Conservation (phyloP, 2,888 invertebrate genomes). For the Agriopis leucophaearia region DNA sequence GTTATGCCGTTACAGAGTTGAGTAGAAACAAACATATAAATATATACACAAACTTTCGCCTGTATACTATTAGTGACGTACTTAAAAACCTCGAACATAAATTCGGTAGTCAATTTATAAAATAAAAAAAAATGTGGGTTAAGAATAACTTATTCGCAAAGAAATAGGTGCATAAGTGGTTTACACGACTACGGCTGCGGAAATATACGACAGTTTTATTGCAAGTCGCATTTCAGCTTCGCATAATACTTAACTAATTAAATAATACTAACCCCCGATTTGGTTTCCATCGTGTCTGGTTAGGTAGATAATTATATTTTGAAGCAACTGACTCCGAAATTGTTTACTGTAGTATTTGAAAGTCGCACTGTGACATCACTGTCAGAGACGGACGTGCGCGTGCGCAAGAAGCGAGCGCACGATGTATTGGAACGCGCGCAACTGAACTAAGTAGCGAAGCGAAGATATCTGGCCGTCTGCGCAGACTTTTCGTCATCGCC, state of each 20-base stretch:
- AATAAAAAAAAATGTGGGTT: not conserved
- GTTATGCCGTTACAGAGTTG: too few species aligned
- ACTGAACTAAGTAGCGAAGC: slow-evolving; percentile 52
- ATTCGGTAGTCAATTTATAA: not conserved
- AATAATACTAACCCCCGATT: slow-evolving; percentile 61
- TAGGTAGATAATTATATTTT: slow-evolving; percentile 35
- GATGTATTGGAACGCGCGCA: slow-evolving; percentile 59
- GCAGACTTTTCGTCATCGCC: slow-evolving; percentile 18
- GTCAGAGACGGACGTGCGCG: slow-evolving; percentile 43
- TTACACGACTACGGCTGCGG: slow-evolving; percentile 15
- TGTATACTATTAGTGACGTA: too few species aligned
- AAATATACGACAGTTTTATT: slow-evolving; percentile 44
- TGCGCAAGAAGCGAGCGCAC: slow-evolving; percentile 62
- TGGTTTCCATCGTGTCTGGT: slow-evolving; percentile 57
- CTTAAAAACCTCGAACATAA: too few species aligned
- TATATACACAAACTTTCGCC: too few species aligned
- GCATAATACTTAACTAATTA: slow-evolving; percentile 23
- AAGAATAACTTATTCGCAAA: slow-evolving; percentile 14
- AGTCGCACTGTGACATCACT: slow-evolving; percentile 55
- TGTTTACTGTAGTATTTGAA: slow-evolving; percentile 44
- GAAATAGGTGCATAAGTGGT: slow-evolving; percentile 12
- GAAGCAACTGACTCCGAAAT: slow-evolving; percentile 41
- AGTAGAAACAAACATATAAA: too few species aligned
- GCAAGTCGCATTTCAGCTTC: slow-evolving; percentile 43
- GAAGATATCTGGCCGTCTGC: slow-evolving; percentile 10